A percentile compares a stretch with the other conserved stretches of the same genome.
These are phyloP conservation scores for Psilopogon haemacephalus DNA, from an alignment of 2,113 vertebrate genomes.

Conservation along the genomic window DNA sequence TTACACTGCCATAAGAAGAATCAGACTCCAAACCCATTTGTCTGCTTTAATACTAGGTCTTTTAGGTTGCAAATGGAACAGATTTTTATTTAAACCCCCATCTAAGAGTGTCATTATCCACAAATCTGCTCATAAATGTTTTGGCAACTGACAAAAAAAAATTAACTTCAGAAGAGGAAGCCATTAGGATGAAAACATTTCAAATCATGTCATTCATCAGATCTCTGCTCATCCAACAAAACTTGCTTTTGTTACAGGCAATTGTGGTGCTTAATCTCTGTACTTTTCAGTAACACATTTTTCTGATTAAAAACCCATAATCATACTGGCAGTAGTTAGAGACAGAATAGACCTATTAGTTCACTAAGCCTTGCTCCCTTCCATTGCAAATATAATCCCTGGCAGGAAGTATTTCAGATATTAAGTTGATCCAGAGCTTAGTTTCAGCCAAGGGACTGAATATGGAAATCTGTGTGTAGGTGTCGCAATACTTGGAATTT, in stretches of 20 bases:
- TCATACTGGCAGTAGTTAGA: constrained; percentile 52
- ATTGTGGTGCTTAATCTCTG: constrained; percentile 60
- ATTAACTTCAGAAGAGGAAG: constrained; percentile 69
- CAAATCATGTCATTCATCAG: constrained; percentile 73
- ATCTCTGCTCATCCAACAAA: constrained; percentile 70
- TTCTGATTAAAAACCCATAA: constrained; percentile 66
- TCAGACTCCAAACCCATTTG: constrained; percentile 31
- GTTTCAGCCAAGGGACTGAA: constrained; percentile 5
- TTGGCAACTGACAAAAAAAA: constrained; percentile 73
- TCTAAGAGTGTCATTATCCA: constrained; percentile 70
- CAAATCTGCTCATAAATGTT: constrained; percentile 74
- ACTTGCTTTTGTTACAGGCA: constrained; percentile 67
- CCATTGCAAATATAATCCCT: constrained; percentile 41
- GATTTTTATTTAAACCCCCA: constrained; percentile 71
- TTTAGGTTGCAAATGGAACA: constrained; percentile 62
- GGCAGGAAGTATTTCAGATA: constrained; percentile 34
- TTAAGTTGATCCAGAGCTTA: constrained; percentile 39
- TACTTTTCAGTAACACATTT: constrained; percentile 67
- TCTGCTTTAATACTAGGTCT: constrained; percentile 47
- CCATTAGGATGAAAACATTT: constrained; percentile 73
- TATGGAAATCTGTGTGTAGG: not conserved
- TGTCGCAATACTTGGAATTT: not conserved
- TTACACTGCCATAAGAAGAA: not conserved
- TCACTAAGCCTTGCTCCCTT: constrained; percentile 39
- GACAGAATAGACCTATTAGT: constrained; percentile 62